A percentile compares a stretch with the other conserved stretches of the same genome.
Evolutionary conservation across 2,113 vertebrate species (phyloP).

Genomic region (Lampris megalopsis): DNA sequence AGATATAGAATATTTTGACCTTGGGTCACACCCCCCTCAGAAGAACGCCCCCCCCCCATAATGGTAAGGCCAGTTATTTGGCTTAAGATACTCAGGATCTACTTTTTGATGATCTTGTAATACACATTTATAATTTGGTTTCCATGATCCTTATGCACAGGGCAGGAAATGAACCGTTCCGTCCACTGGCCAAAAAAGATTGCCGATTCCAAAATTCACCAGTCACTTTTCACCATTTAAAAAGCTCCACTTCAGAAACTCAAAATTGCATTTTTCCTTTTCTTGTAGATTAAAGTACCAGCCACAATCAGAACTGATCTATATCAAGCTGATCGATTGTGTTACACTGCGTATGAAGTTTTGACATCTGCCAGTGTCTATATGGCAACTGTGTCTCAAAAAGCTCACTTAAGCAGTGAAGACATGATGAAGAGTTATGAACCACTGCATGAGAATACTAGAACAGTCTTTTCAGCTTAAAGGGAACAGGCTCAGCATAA

Average conservation of each 20-base stretch:
- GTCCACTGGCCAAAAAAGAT: conserved; percentile 34
- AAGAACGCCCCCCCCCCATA: conserved; percentile 20
- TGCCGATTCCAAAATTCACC: conserved; percentile 22
- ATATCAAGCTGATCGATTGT: conserved; percentile 1
- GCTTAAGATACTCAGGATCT: conserved; percentile 30
- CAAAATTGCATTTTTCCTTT: too few relatives aligned
- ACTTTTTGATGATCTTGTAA: conserved; percentile 48
- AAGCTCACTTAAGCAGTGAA: conserved; percentile 31
- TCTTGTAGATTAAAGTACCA: not conserved
- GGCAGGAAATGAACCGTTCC: conserved; percentile 5
- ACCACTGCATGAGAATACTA: conserved; percentile 26
- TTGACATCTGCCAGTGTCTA: conserved; percentile 13
- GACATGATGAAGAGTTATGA: conserved; percentile 30
- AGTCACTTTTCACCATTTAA: conserved; percentile 19
- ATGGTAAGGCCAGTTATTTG: conserved; percentile 47
- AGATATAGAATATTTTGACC: conserved; percentile 58
- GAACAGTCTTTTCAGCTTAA: conserved; percentile 53
- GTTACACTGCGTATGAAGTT: conserved; percentile 6
- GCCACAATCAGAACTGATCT: not conserved
- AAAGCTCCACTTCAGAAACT: conserved; percentile 11
- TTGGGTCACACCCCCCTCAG: conserved; percentile 41
- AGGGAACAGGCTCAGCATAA: conserved; percentile 20
- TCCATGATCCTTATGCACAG: conserved; percentile 27
- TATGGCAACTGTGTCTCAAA: conserved; percentile 9
- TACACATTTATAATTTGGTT: conserved; percentile 32